Percentiles rank a stretch among this genome's conserved stretches.
Evolutionary conservation across 2,797 vertebrate species (phyloP).

Genomic region (Gorsachius magnificus): DNA sequence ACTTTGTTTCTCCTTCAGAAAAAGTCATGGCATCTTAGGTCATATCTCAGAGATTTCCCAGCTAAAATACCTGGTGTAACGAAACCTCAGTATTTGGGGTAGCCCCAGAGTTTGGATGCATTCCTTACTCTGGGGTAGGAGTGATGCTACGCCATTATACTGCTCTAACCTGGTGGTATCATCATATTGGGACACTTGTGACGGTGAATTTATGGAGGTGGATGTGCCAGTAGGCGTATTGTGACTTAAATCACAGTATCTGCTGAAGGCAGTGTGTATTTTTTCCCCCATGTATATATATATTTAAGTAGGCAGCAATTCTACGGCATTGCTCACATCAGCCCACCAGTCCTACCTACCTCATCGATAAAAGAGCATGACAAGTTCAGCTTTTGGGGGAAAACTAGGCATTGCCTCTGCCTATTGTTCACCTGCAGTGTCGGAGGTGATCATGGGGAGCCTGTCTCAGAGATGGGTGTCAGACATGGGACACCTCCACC

Average conservation of each 20-base stretch:
- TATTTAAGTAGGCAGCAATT: constrained; percentile 26
- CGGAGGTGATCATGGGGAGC: neutral
- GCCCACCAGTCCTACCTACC: neutral
- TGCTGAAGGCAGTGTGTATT: neutral
- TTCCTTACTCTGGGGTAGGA: neutral
- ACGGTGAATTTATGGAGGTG: neutral
- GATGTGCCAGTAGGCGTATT: neutral
- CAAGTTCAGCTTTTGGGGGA: neutral
- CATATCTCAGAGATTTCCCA: neutral
- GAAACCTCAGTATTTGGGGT: neutral
- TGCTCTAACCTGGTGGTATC: neutral
- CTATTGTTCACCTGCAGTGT: accelerated
- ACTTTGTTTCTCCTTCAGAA: neutral
- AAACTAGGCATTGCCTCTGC: accelerated
- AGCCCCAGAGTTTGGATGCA: accelerated
- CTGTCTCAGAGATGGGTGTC: accelerated
- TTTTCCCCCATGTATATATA: neutral
- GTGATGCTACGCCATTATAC: neutral
- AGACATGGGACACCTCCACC: accelerated
- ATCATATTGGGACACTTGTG: neutral
- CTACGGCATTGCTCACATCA: neutral
- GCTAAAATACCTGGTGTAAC: neutral
- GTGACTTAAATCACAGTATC: constrained; percentile 33
- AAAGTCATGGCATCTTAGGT: neutral
- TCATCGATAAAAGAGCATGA: neutral